Base-by-base conservation (phyloP, 2,113 vertebrate species). In the Elephas maximus region DNA sequence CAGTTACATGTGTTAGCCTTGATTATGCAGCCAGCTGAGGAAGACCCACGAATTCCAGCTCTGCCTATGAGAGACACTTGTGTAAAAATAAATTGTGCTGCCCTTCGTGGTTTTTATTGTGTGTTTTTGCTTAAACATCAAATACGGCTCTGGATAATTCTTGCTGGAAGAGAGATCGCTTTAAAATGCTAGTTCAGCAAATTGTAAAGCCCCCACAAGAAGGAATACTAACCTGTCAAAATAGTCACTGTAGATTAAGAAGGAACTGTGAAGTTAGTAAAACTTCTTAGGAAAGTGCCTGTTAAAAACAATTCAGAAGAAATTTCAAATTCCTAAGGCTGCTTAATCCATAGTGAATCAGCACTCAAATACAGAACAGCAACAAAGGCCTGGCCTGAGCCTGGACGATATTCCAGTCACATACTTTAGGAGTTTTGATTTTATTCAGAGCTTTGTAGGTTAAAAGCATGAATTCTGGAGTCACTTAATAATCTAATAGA, bases 401-500 rank as follows among this genome's bases (percentile, higher is more conserved):
- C 94, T 41, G 15, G 21, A 77, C 45, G 88, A 45, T 76, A 62
- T 0, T 0, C 88, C 78, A 94, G 2, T 80, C 28, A 9, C 8
- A 12, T 82, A 23, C 33, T 20, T 67, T 57, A 91, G 28, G 69
- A 86, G 44, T 24, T 96, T 96, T 80, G 93, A 24, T n/a, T 71
- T 67, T 60, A 94, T 51, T 14, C 71, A 41, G 73, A 48, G 8
- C 71, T 73, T 90, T 57, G 21, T 88, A 60, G 30, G 51, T 90
- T 90, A 78, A 96, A 81, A 82, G 63, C 44, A 95, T 65, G 45
- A 45, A 63, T 95, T 86, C 12, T 73, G 67, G 97, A 96, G 51
- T 44, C 73, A 9, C 14, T 53, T 85, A 53, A 82, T 0, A 93
- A n/a, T 82, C 63, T 95, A 82, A 69, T 67, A 90, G 77, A 60